These are phyloP conservation scores for Atopsyche davidsoni DNA, from an alignment of 1,140 invertebrate species.

Conservation along the genomic window DNA sequence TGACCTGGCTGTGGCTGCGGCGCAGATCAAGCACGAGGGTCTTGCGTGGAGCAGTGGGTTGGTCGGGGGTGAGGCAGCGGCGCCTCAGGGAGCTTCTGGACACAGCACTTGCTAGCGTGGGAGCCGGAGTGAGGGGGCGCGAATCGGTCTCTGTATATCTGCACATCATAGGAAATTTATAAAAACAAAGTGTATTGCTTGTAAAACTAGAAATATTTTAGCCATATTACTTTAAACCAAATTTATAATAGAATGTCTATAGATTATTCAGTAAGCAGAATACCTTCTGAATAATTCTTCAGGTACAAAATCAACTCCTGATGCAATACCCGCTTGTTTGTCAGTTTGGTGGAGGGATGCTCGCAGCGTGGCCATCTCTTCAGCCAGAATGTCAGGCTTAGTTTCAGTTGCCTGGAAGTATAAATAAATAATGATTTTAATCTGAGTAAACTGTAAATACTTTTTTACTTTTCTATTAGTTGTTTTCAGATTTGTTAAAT, in stretches of 20 bases:
- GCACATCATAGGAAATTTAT: slow-evolving; percentile 38
- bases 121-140: slow-evolving; percentile 65
- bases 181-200: too few species aligned
- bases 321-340: slow-evolving; percentile 24
- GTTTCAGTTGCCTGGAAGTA: slow-evolving; percentile 34
- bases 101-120: slow-evolving; percentile 60
- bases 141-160: slow-evolving; percentile 77
- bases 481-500: too few species aligned
- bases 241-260: background rate
- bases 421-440: too few species aligned
- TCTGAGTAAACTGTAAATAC: too few species aligned
- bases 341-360: slow-evolving; percentile 36
- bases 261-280: background rate
- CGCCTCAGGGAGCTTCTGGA: slow-evolving; percentile 39
- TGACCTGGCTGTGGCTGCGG: slow-evolving; percentile 53
- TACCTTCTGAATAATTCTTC: slow-evolving; percentile 30
- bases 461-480: too few species aligned
- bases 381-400: slow-evolving; percentile 44
- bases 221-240: background rate
- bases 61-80: slow-evolving; percentile 44
- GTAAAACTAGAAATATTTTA: slow-evolving; percentile 1
- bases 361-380: slow-evolving; percentile 48
- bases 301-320: slow-evolving; percentile 26
- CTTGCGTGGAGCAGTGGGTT: slow-evolving; percentile 40
- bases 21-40: slow-evolving; percentile 50